These are phyloP conservation scores for Eudemis profundana DNA, from an alignment of 2,888 invertebrate genomes.

Conservation along the genomic window DNA sequence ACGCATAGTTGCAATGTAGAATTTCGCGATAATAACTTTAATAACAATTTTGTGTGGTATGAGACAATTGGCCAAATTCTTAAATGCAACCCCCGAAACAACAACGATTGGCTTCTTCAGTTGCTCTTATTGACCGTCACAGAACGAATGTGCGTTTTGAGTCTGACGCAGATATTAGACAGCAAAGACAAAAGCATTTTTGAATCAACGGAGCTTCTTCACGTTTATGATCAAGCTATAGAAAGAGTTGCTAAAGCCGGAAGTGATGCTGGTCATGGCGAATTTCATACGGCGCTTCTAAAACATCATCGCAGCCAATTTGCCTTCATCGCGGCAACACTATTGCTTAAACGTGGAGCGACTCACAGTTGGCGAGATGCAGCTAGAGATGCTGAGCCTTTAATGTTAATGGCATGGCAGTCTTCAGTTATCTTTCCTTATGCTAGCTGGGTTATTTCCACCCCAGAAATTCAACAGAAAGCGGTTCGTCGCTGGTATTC, in stretches of 20 bases:
- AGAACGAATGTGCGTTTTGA: conserved; percentile 86
- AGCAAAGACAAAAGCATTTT: conserved; percentile 75
- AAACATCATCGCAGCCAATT: conserved; percentile 89
- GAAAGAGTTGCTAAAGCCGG: conserved; percentile 65
- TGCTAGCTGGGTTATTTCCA: conserved; percentile 86
- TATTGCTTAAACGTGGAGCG: conserved; percentile 91
- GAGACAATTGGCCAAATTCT: conserved; percentile 86
- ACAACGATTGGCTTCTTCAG: conserved; percentile 88
- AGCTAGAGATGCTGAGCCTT: conserved; percentile 85
- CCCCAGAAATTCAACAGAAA: conserved; percentile 80
- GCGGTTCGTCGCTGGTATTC: conserved; percentile 87
- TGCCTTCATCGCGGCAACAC: conserved; percentile 89
- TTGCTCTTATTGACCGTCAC: conserved; percentile 87
- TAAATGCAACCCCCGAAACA: conserved; percentile 75
- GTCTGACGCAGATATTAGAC: conserved; percentile 79
- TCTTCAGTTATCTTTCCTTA: conserved; percentile 85
- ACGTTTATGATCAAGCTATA: conserved; percentile 90
- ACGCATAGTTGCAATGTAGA: conserved; percentile 90
- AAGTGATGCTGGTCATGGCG: conserved; percentile 72
- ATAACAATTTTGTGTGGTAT: conserved; percentile 86
- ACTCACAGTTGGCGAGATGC: conserved; percentile 89
- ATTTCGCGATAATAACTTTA: conserved; percentile 85
- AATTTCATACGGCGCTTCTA: conserved; percentile 88
- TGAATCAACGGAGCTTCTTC: conserved; percentile 85
- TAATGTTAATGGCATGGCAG: conserved; percentile 89